Evolutionary conservation across 2,113 vertebrate genomes (phyloP).

Genomic region (Cacatua alba): DNA sequence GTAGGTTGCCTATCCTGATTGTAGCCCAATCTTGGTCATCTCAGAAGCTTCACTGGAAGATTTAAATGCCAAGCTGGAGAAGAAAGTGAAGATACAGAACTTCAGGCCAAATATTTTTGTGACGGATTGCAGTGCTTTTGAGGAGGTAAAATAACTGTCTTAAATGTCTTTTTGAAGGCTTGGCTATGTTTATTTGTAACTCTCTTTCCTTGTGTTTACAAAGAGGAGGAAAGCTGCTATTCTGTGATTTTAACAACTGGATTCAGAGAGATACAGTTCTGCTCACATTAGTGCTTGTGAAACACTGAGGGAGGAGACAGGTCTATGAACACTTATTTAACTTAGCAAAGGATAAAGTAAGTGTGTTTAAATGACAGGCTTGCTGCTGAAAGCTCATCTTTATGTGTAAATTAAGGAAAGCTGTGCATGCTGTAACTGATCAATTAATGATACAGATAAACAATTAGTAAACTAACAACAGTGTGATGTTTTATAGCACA

Average conservation of each 20-base stretch:
- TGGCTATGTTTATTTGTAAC: not conserved
- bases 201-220: not conserved
- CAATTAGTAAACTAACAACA: not conserved
- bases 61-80: constrained; percentile 82
- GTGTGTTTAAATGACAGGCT: not conserved
- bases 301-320: not conserved
- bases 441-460: not conserved
- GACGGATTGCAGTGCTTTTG: constrained; percentile 82
- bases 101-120: constrained; percentile 91
- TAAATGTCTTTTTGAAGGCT: not conserved
- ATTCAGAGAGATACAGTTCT: not conserved
- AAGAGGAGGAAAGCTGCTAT: not conserved
- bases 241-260: not conserved
- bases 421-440: not conserved
- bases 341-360: not conserved
- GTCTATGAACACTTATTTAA: not conserved
- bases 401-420: not conserved
- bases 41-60: constrained; percentile 88
- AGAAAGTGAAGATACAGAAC: constrained; percentile 77
- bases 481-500: not conserved
- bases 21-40: constrained; percentile 82
- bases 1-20: constrained; percentile 87
- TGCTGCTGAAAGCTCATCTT: not conserved
- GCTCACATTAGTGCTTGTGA: not conserved
- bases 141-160: constrained; percentile 80